Conservation (phyloP, 1,140 invertebrate genomes). For the Calliopsis andreniformis region DNA sequence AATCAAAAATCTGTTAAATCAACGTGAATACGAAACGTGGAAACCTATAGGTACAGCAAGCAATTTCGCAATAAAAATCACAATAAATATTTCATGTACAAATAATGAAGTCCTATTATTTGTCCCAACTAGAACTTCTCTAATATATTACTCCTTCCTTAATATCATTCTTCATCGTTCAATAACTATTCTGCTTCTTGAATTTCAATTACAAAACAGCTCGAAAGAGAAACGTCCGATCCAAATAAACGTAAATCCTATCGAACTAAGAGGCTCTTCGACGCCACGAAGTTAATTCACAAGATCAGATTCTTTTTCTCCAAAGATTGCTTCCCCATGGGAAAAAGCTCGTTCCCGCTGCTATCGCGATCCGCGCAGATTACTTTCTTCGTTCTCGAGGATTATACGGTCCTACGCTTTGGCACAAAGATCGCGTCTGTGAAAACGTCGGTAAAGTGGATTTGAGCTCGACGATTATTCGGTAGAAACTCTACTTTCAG, state of each 20-base stretch:
- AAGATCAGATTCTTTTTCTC: constrained; percentile 21
- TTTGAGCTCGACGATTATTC: constrained; percentile 44
- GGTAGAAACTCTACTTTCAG: constrained; percentile 40
- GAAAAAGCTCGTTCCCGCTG: background rate
- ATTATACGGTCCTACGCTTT: constrained; percentile 31
- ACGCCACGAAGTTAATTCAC: constrained; percentile 39
- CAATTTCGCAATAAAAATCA: too few species aligned
- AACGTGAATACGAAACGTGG: too few species aligned
- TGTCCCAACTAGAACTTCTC: too few species aligned
- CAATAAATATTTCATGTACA: too few species aligned
- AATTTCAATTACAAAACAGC: background rate
- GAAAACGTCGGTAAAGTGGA: constrained; percentile 30
- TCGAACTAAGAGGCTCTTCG: background rate
- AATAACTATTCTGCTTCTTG: background rate
- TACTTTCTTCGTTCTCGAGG: constrained; percentile 11
- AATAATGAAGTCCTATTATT: too few species aligned
- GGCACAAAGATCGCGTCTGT: constrained; percentile 47
- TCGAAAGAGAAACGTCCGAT: background rate
- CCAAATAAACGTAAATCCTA: background rate
- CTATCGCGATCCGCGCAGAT: constrained; percentile 13
- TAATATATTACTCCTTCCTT: too few species aligned
- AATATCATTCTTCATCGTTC: background rate
- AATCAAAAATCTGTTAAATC: too few species aligned
- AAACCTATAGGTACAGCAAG: too few species aligned
- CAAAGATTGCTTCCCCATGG: background rate